Percentiles rank a stretch among this genome's conserved stretches.
These are phyloP conservation scores for Caerostris extrusa DNA, from an alignment of 1,140 invertebrate species.

Conservation along the genomic window DNA sequence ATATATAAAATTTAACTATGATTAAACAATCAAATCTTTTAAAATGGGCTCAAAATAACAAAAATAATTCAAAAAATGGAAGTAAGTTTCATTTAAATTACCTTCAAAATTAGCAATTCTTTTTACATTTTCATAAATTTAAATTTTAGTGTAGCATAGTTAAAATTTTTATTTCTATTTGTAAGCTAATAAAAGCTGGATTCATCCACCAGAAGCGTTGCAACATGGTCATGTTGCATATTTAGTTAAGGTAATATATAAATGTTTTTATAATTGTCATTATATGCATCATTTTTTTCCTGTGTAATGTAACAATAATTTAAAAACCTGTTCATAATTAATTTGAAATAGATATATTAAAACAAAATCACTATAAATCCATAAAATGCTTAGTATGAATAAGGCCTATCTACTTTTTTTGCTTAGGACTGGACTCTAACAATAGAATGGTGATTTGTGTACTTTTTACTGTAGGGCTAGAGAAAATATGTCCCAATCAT, in stretches of 20 bases:
- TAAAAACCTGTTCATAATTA: not conserved
- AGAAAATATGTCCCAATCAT: no score
- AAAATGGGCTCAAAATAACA: slow-evolving; percentile 85
- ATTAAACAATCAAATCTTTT: slow-evolving; percentile 85
- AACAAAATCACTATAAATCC: not conserved
- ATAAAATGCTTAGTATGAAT: no score
- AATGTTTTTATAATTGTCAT: not conserved
- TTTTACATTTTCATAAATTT: not conserved
- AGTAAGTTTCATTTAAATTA: slow-evolving; percentile 19
- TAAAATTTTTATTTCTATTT: slow-evolving; percentile 78
- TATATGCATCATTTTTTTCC: not conserved
- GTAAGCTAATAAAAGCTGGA: slow-evolving; percentile 90
- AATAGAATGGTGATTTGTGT: no score
- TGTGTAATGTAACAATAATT: not conserved
- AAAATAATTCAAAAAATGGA: slow-evolving; percentile 80
- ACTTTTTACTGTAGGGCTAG: no score
- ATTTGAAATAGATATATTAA: not conserved
- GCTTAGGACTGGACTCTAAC: no score
- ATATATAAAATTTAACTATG: slow-evolving; percentile 74
- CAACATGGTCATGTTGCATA: slow-evolving; percentile 97
- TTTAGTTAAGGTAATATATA: slow-evolving; percentile 92
- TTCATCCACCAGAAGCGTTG: slow-evolving; percentile 95
- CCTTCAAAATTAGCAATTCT: not conserved
- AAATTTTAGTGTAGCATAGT: not conserved
- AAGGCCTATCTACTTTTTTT: no score